Percentiles rank a stretch among this genome's conserved stretches.
These are phyloP conservation scores for Colossoma macropomum DNA, from an alignment of 2,113 vertebrate species.

Conservation along the genomic window DNA sequence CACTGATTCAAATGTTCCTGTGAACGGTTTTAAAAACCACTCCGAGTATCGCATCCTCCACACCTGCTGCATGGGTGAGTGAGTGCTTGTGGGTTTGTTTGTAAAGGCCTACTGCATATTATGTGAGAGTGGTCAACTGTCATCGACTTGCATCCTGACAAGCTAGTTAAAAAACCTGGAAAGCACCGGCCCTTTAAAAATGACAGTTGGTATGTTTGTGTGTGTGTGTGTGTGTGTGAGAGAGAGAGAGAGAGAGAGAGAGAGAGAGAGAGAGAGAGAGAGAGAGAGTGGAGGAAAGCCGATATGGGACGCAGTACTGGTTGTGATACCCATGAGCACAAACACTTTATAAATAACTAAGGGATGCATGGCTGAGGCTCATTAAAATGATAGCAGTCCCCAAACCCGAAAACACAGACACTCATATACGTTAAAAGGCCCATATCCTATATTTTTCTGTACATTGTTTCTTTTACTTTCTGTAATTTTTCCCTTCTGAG, in stretches of 20 bases:
- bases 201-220: conserved; percentile 24
- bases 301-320: conserved; percentile 58
- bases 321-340: conserved; percentile 72
- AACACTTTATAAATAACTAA: conserved; percentile 78
- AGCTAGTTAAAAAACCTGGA: conserved; percentile 1
- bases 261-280: not conserved
- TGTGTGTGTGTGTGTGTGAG: conserved; percentile 44
- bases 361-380: conserved; percentile 67
- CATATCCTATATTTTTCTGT: no score
- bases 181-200: conserved; percentile 15
- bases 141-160: not conserved
- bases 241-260: conserved; percentile 21
- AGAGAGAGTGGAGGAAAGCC: conserved; percentile 52
- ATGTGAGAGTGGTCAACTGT: not conserved
- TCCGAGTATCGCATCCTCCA: not conserved
- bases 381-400: conserved; percentile 69
- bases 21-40: not conserved
- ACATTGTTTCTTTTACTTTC: no score
- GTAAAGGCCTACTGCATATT: not conserved
- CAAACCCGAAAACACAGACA: conserved; percentile 44
- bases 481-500: no score
- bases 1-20: conserved; percentile 19
- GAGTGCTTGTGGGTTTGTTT: not conserved
- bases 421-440: conserved; percentile 54
- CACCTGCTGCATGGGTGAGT: conserved; percentile 11